Evolutionary conservation across 2,113 vertebrate species (phyloP).

Genomic region (Reinhardtius hippoglossoides): DNA sequence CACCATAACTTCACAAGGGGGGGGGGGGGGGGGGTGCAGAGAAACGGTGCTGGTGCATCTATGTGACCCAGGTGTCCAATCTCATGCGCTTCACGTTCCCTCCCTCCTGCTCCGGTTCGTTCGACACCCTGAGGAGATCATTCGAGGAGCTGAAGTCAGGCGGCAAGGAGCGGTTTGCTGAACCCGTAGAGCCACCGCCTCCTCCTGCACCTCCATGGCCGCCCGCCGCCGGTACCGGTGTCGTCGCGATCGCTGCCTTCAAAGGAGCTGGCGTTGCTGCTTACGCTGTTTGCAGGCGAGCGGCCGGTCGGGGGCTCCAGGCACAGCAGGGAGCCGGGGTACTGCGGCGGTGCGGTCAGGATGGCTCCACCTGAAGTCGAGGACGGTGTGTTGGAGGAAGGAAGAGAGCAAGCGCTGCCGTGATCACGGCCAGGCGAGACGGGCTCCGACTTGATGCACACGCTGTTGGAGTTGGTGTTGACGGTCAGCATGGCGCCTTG

Average conservation of each 20-base stretch:
- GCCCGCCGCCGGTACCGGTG: constrained; percentile 57
- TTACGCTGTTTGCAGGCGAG: constrained; percentile 92
- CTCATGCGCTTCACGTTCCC: constrained; percentile 93
- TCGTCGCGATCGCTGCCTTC: constrained; percentile 94
- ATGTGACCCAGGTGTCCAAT: constrained; percentile 95
- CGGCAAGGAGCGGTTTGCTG: constrained; percentile 73
- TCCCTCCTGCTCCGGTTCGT: constrained; percentile 89
- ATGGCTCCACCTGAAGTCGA: constrained; percentile 71
- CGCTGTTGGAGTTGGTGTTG: constrained; percentile 90
- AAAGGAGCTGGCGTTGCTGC: constrained; percentile 94
- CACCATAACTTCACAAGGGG: constrained; percentile 45
- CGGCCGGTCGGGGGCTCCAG: constrained; percentile 89
- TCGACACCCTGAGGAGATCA: constrained; percentile 85
- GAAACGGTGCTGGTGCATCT: constrained; percentile 50
- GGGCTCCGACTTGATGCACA: constrained; percentile 97
- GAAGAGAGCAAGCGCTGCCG: constrained; percentile 86
- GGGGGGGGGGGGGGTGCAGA: constrained; percentile 1
- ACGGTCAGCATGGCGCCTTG: constrained; percentile 92
- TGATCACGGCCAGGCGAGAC: constrained; percentile 93
- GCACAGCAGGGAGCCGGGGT: constrained; percentile 84
- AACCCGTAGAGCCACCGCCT: constrained; percentile 79
- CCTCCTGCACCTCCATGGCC: constrained; percentile 67
- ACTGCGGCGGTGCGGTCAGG: constrained; percentile 78
- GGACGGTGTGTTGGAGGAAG: constrained; percentile 69
- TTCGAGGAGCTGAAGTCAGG: constrained; percentile 86